Percentiles rank a stretch among this genome's conserved stretches.
Conservation (phyloP, 2,113 vertebrate species). For the Antidorcas marsupialis region DNA sequence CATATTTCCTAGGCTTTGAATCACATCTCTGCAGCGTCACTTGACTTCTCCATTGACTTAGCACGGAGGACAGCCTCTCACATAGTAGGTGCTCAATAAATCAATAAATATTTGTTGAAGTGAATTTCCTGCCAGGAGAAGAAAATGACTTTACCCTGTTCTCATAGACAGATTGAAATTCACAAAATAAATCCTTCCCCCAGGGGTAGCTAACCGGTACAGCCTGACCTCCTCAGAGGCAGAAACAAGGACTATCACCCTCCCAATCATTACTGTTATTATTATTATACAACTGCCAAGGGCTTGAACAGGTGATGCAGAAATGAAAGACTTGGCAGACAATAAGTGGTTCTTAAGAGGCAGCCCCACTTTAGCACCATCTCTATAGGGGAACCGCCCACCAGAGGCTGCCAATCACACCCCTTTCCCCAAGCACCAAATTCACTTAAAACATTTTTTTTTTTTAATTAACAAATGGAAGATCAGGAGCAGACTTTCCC, state of each 20-base stretch:
- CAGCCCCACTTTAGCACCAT: background rate
- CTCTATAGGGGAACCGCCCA: background rate
- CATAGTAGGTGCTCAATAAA: slow-evolving; percentile 56
- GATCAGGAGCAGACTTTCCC: slow-evolving; percentile 7
- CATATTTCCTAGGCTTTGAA: background rate
- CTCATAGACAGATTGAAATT: background rate
- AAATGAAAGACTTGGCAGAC: slow-evolving; percentile 26
- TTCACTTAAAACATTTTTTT: slow-evolving; percentile 60
- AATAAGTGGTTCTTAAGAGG: background rate
- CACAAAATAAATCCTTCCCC: background rate
- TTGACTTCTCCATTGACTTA: background rate
- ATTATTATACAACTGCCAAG: background rate
- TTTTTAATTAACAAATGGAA: slow-evolving; percentile 43
- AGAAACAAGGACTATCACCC: background rate
- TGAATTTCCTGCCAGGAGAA: slow-evolving; percentile 1
- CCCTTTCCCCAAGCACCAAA: background rate
- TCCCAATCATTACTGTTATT: background rate
- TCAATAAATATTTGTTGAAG: slow-evolving; percentile 21
- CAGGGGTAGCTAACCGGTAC: background rate
- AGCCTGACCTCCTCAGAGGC: background rate
- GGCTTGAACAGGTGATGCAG: background rate
- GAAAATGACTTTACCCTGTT: slow-evolving; percentile 13
- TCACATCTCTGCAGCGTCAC: background rate
- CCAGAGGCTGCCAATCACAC: slow-evolving; percentile 52
- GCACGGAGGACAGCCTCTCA: background rate